A percentile compares a stretch with the other conserved stretches of the same genome.
Conservation (phyloP, 2,797 vertebrate genomes). For the Sphenopsis melanotis region DNA sequence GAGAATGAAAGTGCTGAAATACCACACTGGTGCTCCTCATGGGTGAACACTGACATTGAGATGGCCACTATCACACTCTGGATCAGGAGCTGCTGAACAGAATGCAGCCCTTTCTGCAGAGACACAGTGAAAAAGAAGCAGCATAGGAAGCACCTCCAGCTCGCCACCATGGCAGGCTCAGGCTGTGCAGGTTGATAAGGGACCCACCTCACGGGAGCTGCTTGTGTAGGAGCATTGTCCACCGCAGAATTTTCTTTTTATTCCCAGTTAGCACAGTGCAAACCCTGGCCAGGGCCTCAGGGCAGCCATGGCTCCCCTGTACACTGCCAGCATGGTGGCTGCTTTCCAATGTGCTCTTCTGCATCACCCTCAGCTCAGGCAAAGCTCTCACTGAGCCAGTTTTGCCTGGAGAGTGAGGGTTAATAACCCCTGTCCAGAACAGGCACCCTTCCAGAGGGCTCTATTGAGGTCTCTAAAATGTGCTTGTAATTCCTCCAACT, state of each 20-base stretch:
- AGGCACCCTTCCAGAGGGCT: not conserved
- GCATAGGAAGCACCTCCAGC: not conserved
- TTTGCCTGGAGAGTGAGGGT: not conserved
- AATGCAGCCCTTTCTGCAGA: not conserved
- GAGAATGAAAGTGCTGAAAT: not conserved
- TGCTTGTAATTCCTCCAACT: not conserved
- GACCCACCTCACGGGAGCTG: not conserved
- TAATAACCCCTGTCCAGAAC: not conserved
- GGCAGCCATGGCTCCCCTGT: not conserved
- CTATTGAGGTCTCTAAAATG: not conserved
- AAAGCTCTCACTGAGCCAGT: not conserved
- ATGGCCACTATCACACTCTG: not conserved
- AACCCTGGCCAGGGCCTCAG: not conserved
- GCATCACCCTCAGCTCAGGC: not conserved
- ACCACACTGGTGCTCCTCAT: not conserved
- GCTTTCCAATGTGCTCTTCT: not conserved
- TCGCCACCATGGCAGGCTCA: not conserved
- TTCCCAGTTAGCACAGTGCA: not conserved
- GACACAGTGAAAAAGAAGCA: not conserved
- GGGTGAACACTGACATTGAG: not conserved
- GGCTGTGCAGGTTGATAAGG: not conserved
- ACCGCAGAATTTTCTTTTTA: not conserved
- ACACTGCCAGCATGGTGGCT: not conserved
- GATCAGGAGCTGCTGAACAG: not conserved
- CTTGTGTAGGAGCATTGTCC: not conserved